These are phyloP conservation scores for Microcebus tavaratra DNA, from an alignment of 2,113 vertebrate genomes.

Conservation along the genomic window DNA sequence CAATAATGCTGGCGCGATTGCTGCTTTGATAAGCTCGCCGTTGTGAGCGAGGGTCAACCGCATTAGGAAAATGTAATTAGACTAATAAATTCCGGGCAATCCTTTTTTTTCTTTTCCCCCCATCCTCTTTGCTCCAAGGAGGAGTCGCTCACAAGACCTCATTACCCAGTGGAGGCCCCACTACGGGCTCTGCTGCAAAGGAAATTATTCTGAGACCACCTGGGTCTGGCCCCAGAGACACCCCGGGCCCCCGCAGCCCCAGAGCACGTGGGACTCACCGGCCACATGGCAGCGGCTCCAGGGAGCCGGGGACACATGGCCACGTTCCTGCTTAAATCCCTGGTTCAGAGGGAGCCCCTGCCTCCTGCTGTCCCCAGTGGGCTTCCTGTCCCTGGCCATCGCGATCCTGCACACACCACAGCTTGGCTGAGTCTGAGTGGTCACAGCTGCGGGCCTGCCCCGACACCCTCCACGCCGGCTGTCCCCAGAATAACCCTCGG, in stretches of 20 bases:
- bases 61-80: slow-evolving; percentile 82
- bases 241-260: rapidly evolving
- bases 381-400: not conserved
- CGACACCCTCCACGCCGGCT: rapidly evolving
- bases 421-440: not conserved
- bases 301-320: not conserved
- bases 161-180: not conserved
- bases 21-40: slow-evolving; percentile 68
- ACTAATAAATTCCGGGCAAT: slow-evolving; percentile 77
- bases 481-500: too few species aligned
- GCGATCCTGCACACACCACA: not conserved
- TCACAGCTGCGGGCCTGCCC: too few species aligned
- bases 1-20: slow-evolving; percentile 61
- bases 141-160: not conserved
- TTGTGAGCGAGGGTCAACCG: slow-evolving; percentile 67
- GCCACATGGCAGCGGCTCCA: not conserved
- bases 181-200: rapidly evolving
- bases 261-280: not conserved
- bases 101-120: not conserved
- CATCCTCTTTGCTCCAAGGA: not conserved
- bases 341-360: not conserved
- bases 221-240: not conserved
- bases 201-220: not conserved
- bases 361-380: not conserved
- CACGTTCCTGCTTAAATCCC: not conserved